Conservation (phyloP, 2,797 vertebrate genomes). For the Scyliorhinus canicula region DNA sequence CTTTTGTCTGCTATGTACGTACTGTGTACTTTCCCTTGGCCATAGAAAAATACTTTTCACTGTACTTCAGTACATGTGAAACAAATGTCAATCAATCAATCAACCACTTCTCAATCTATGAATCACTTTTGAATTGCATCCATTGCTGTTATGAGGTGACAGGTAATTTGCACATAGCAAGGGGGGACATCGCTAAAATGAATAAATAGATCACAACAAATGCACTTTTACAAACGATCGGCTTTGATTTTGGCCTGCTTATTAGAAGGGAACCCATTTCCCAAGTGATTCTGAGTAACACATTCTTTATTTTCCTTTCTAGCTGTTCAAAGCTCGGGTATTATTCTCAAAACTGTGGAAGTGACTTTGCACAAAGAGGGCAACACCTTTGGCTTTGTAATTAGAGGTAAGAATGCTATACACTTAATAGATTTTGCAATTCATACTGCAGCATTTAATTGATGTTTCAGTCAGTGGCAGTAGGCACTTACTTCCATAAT, state of each 20-base stretch:
- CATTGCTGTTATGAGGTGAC: background rate
- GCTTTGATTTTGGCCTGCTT: background rate
- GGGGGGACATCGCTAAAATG: background rate
- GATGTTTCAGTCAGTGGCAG: background rate
- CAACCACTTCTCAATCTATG: background rate
- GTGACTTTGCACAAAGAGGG: constrained; percentile 97
- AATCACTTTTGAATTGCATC: background rate
- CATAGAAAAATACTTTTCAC: no score
- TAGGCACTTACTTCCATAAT: background rate
- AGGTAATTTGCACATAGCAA: background rate
- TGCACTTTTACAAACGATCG: background rate
- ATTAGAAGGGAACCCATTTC: background rate
- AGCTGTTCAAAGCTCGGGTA: constrained; percentile 87
- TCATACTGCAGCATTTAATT: background rate
- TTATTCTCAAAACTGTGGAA: constrained; percentile 91
- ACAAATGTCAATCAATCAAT: no score
- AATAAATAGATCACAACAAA: background rate
- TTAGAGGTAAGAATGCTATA: constrained; percentile 68
- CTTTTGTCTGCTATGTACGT: no score
- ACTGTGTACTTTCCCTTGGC: no score
- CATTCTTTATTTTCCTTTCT: constrained; percentile 42
- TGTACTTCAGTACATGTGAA: no score
- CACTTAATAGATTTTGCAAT: background rate
- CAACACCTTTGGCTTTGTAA: constrained; percentile 94
- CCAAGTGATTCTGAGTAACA: background rate